These are phyloP conservation scores for Isoperla grammatica DNA, from an alignment of 2,888 invertebrate genomes.

Conservation along the genomic window DNA sequence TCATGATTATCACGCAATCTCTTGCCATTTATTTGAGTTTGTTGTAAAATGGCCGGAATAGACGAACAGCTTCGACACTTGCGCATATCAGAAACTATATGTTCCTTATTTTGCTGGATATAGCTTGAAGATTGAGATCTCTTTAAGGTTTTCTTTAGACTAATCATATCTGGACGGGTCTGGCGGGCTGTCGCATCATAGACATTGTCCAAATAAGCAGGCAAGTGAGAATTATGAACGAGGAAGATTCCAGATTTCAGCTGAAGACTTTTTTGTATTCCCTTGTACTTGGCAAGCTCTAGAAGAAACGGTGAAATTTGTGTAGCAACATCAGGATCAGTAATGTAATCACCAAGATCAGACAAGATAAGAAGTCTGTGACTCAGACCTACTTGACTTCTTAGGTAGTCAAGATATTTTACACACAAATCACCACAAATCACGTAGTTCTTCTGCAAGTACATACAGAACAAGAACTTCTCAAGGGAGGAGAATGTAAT, in stretches of 20 bases:
- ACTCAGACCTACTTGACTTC: conserved; percentile 40
- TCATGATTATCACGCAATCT: no score
- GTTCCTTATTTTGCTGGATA: no score
- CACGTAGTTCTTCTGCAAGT: conserved; percentile 54
- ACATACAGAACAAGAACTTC: conserved; percentile 55
- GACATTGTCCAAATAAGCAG: background rate
- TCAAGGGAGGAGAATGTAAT: conserved; percentile 55
- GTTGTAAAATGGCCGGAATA: no score
- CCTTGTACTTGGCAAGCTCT: conserved; percentile 42
- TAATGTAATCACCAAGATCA: conserved; percentile 23
- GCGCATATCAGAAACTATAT: no score
- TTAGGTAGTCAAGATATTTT: conserved; percentile 50
- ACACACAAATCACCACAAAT: conserved; percentile 57
- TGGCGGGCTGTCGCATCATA: no score
- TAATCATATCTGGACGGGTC: no score
- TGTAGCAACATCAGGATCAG: conserved; percentile 31
- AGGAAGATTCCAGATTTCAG: conserved; percentile 54
- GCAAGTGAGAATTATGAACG: conserved; percentile 43
- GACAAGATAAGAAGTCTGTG: conserved; percentile 31
- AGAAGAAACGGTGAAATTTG: conserved; percentile 44
- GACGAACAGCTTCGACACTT: no score
- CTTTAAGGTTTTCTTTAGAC: no score
- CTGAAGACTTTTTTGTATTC: conserved; percentile 45
- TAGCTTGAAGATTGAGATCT: no score
- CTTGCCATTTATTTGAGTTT: no score